phyloP scores from a whole-genome alignment of 2,113 vertebrate genomes.

The Chloroceryle aenea region DNA sequence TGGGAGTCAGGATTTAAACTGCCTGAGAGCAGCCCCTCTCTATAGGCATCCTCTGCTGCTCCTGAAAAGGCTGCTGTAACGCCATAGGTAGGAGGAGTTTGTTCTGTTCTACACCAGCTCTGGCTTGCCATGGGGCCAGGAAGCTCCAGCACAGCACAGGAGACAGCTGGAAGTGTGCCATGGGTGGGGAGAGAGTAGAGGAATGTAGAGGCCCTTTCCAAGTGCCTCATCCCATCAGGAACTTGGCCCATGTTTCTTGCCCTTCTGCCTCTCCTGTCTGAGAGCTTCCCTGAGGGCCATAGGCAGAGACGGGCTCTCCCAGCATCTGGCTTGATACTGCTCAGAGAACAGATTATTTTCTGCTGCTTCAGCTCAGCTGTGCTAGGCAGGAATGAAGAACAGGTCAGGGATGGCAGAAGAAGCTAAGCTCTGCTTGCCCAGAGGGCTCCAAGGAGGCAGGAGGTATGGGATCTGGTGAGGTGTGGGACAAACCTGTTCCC shows the following conservation, averaged over 20 bases:
- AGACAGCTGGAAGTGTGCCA: neutral
- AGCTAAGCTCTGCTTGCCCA: neutral
- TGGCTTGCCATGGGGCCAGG: neutral
- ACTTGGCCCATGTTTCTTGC: constrained; percentile 31
- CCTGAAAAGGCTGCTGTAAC: neutral
- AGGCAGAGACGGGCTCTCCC: neutral
- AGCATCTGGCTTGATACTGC: neutral
- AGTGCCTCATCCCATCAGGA: neutral
- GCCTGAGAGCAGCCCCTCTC: neutral
- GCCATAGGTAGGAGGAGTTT: neutral
- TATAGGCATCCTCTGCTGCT: neutral
- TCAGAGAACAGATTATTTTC: neutral
- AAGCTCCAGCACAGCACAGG: fast-evolving
- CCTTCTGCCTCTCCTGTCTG: neutral
- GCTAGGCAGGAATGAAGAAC: neutral
- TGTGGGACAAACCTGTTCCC: neutral
- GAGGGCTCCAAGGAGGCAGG: neutral
- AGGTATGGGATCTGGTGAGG: neutral
- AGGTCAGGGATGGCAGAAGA: neutral
- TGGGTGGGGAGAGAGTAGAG: neutral
- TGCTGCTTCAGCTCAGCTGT: neutral
- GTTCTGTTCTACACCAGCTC: neutral
- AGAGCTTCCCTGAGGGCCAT: neutral
- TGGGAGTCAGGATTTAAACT: neutral
- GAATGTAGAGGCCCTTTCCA: constrained; percentile 38